Evolutionary conservation across 1,140 invertebrate species (phyloP).

Genomic region (Drosophila nebulosa): DNA sequence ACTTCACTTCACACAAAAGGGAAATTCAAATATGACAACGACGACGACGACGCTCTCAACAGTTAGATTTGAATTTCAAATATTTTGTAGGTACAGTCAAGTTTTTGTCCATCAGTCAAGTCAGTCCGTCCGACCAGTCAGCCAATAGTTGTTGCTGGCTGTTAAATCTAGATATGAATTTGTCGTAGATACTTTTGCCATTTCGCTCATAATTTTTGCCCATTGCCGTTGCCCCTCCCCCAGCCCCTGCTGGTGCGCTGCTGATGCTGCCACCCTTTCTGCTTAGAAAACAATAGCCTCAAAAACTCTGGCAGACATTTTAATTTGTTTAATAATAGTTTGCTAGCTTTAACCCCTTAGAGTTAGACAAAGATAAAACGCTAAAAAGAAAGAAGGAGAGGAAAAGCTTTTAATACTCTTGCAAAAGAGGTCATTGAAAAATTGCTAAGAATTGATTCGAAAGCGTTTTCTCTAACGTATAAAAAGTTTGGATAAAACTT

Average conservation of each 20-base stretch:
- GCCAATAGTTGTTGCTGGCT: background rate
- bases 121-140: background rate
- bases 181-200: slow-evolving; percentile 8
- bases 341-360: background rate
- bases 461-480: no score
- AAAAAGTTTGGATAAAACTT: no score
- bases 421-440: no score
- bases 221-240: no score
- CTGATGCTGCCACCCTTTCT: background rate
- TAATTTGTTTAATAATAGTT: slow-evolving; percentile 20
- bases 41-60: slow-evolving; percentile 3
- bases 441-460: no score
- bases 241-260: background rate
- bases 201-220: background rate
- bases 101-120: background rate
- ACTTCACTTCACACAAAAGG: background rate
- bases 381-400: background rate
- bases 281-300: slow-evolving; percentile 10
- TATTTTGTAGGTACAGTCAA: slow-evolving; percentile 16
- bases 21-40: slow-evolving; percentile 14
- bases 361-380: background rate
- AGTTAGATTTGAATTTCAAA: slow-evolving; percentile 28
- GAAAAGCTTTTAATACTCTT: no score
- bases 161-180: slow-evolving; percentile 14
- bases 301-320: slow-evolving; percentile 18